These are phyloP conservation scores for Lasioglossum leucozonium DNA, from an alignment of 2,888 invertebrate genomes.

Conservation along the genomic window DNA sequence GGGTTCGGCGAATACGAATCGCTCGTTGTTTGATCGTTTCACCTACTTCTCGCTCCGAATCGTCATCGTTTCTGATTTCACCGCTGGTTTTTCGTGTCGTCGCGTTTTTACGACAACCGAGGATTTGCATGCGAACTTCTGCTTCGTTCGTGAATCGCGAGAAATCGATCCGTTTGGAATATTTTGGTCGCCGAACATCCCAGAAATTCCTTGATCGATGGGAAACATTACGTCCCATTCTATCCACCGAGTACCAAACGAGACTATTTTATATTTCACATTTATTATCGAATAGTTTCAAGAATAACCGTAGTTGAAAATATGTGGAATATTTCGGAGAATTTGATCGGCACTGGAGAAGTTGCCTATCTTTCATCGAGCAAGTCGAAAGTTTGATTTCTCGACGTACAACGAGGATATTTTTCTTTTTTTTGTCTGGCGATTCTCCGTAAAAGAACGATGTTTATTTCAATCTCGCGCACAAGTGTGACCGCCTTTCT, in stretches of 20 bases:
- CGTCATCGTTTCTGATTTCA: conserved; percentile 9
- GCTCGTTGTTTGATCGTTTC: conserved; percentile 17
- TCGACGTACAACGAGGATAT: neutral
- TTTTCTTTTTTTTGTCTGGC: neutral
- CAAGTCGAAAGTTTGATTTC: conserved; percentile 6
- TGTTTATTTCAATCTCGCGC: conserved; percentile 49
- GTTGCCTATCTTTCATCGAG: neutral
- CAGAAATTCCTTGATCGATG: neutral
- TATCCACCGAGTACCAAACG: too few species aligned
- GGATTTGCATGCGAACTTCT: conserved; percentile 13
- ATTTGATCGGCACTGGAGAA: neutral
- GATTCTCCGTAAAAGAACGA: conserved; percentile 34
- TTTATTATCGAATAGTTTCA: too few species aligned
- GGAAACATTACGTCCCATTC: too few species aligned
- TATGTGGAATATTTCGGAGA: too few species aligned
- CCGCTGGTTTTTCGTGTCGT: neutral
- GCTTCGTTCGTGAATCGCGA: neutral
- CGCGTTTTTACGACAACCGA: conserved; percentile 2
- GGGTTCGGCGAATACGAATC: conserved; percentile 11
- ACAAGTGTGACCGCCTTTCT: conserved; percentile 73
- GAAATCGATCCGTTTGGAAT: neutral
- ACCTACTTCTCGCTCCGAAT: conserved; percentile 30
- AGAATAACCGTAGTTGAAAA: too few species aligned
- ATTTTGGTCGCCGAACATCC: neutral
- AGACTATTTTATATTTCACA: too few species aligned